phyloP scores from a whole-genome alignment of 2,888 invertebrate genomes.

The Synergus gifuensis region DNA sequence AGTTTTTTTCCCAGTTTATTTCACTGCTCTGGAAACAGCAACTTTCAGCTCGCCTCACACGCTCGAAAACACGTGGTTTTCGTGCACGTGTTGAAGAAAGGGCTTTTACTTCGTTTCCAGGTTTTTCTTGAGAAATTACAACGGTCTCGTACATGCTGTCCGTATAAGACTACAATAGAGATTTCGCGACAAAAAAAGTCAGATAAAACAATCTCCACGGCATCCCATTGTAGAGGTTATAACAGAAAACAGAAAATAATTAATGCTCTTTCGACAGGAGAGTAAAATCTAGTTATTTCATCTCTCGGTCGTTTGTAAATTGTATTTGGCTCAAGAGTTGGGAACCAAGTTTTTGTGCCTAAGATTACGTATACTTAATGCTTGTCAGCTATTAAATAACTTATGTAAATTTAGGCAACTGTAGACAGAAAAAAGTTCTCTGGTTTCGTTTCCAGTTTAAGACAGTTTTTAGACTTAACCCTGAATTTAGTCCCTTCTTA shows the following conservation, averaged over 20 bases:
- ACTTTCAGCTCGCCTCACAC: too few species aligned
- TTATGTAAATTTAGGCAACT: background rate
- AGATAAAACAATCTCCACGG: background rate
- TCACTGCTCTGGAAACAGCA: too few species aligned
- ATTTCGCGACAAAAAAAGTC: background rate
- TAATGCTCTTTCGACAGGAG: background rate
- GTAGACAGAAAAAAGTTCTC: too few species aligned
- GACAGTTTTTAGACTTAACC: background rate
- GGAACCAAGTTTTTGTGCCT: background rate
- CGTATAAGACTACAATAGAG: background rate
- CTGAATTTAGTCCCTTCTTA: too few species aligned
- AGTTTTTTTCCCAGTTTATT: too few species aligned
- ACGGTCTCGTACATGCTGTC: background rate
- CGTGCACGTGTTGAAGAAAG: too few species aligned
- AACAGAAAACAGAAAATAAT: constrained; percentile 2
- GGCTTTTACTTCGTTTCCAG: constrained; percentile 58
- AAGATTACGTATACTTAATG: background rate
- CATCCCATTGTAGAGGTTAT: background rate
- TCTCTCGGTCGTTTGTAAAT: background rate
- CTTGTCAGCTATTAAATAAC: background rate
- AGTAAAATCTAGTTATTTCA: background rate
- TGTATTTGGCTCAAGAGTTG: background rate
- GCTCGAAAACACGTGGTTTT: too few species aligned
- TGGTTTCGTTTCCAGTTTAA: too few species aligned
- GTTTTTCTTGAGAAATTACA: constrained; percentile 56